A percentile compares a stretch with the other conserved stretches of the same genome.
Evolutionary conservation across 1,140 invertebrate genomes (phyloP).

Genomic region (Drosophila aff.): DNA sequence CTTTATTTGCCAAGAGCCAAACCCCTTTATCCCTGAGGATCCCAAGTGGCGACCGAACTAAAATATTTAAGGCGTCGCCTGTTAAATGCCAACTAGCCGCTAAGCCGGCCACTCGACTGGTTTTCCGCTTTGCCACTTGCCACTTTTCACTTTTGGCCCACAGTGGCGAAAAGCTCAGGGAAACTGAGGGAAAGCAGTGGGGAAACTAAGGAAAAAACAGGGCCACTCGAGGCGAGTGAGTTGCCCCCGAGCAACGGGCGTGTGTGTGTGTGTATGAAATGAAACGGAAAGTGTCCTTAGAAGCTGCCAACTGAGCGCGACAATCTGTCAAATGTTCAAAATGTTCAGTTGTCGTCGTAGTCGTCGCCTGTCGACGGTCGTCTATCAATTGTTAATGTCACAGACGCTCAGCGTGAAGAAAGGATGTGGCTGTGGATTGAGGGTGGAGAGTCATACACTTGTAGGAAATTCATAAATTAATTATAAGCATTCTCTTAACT

Average conservation of each 20-base stretch:
- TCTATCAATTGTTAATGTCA: slow-evolving; percentile 80
- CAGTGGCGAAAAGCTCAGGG: slow-evolving; percentile 32
- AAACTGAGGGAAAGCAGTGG: not conserved
- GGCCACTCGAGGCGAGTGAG: slow-evolving; percentile 43
- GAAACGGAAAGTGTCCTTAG: slow-evolving; percentile 63
- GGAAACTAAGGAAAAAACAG: slow-evolving; percentile 29
- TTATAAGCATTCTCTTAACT: not conserved
- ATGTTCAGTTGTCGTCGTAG: slow-evolving; percentile 53
- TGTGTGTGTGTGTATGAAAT: slow-evolving; percentile 50
- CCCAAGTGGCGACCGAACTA: slow-evolving; percentile 27
- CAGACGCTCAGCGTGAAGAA: slow-evolving; percentile 61
- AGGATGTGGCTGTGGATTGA: slow-evolving; percentile 26
- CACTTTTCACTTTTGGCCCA: slow-evolving; percentile 46
- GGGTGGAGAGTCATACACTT: slow-evolving; percentile 17
- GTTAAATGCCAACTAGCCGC: slow-evolving; percentile 54
- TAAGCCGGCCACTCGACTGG: slow-evolving; percentile 48
- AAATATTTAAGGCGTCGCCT: slow-evolving; percentile 49
- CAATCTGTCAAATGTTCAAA: slow-evolving; percentile 72
- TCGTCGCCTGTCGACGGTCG: slow-evolving; percentile 55
- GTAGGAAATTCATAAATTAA: not conserved
- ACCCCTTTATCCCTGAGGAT: not conserved
- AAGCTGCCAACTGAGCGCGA: slow-evolving; percentile 65
- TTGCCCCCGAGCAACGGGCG: slow-evolving; percentile 27
- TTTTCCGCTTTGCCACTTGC: slow-evolving; percentile 39
- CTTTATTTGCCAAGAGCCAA: not conserved